These are phyloP conservation scores for Echiichthys vipera DNA, from an alignment of 2,797 vertebrate genomes.

Conservation along the genomic window DNA sequence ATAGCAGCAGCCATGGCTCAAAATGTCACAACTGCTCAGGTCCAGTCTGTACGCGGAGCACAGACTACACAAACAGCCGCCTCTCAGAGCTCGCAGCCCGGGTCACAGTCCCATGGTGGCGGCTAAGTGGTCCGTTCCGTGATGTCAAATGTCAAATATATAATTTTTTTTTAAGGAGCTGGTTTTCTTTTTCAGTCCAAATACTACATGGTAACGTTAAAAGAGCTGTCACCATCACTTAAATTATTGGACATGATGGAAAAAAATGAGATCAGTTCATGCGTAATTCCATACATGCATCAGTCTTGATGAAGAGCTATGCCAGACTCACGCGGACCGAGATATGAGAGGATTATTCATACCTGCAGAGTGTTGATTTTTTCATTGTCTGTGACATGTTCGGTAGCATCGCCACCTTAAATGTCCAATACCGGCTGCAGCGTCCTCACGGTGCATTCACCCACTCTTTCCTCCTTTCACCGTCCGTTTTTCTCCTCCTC, in stretches of 20 bases:
- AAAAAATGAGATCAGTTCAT: constrained; percentile 63
- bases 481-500: constrained; percentile 41
- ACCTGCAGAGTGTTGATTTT: constrained; percentile 69
- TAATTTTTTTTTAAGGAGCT: constrained; percentile 19
- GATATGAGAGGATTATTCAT: constrained; percentile 66
- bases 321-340: constrained; percentile 66
- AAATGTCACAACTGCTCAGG: constrained; percentile 79
- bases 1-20: constrained; percentile 97
- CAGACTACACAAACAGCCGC: constrained; percentile 81
- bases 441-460: constrained; percentile 50
- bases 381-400: constrained; percentile 65
- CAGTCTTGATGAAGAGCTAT: constrained; percentile 46
- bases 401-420: constrained; percentile 48
- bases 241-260: constrained; percentile 68
- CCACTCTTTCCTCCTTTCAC: constrained; percentile 49
- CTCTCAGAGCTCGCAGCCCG: constrained; percentile 77
- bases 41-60: constrained; percentile 80
- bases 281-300: constrained; percentile 75
- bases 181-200: constrained; percentile 62
- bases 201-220: constrained; percentile 76
- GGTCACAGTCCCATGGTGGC: constrained; percentile 87
- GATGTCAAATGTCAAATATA: constrained; percentile 68
- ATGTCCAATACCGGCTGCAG: constrained; percentile 62
- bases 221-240: constrained; percentile 66
- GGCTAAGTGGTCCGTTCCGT: constrained; percentile 66